phyloP scores from a whole-genome alignment of 2,888 invertebrate genomes.

The Phortica magna region DNA sequence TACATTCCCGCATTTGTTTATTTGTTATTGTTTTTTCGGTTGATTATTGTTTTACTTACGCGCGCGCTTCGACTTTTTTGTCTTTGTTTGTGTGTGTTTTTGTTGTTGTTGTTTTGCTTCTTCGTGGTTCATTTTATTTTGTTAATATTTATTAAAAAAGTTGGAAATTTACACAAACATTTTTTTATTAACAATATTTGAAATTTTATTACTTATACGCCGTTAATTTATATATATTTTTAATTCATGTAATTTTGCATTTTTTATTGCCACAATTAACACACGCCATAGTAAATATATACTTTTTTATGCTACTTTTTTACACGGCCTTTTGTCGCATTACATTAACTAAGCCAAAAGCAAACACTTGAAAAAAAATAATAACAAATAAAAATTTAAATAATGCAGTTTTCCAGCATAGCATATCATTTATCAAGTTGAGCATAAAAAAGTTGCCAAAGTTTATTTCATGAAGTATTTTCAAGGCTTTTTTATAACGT shows the following conservation, averaged over 20 bases:
- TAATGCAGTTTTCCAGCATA: too few relatives aligned
- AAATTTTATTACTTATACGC: neutral
- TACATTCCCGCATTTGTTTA: neutral
- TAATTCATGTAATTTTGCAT: neutral
- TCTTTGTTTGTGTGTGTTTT: neutral
- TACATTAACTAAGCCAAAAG: too few relatives aligned
- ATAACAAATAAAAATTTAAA: too few relatives aligned
- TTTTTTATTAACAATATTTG: neutral
- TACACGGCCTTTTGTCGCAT: too few relatives aligned
- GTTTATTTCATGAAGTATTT: too few relatives aligned
- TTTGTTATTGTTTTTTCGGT: neutral
- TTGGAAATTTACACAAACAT: conserved; percentile 12
- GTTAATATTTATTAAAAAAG: conserved; percentile 54
- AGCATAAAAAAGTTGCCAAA: too few relatives aligned
- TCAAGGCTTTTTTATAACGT: too few relatives aligned
- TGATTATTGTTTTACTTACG: neutral
- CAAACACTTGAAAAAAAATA: too few relatives aligned
- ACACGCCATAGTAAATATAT: too few relatives aligned
- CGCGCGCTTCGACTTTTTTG: conserved; percentile 13
- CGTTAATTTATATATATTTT: neutral
- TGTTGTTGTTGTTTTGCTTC: neutral
- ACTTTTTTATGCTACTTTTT: too few relatives aligned
- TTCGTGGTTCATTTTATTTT: conserved; percentile 23
- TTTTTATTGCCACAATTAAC: too few relatives aligned
- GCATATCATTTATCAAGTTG: too few relatives aligned